These are phyloP conservation scores for Tapirus terrestris DNA, from an alignment of 2,113 vertebrate genomes.

Conservation along the genomic window DNA sequence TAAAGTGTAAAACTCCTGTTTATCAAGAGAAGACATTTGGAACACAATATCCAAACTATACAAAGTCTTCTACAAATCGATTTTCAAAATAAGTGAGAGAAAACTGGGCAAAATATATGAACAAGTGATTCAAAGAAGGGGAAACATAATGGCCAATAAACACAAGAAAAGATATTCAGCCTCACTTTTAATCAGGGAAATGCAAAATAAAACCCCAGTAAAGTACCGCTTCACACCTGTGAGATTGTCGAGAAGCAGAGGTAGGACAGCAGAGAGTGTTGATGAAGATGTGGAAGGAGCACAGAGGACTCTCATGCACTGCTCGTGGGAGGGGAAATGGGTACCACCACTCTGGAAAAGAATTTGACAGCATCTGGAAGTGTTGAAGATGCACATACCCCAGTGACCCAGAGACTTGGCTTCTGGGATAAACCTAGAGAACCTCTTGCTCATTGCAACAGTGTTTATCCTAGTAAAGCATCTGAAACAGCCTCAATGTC, in stretches of 20 bases:
- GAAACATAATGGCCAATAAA: background rate
- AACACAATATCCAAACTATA: background rate
- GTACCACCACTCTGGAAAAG: background rate
- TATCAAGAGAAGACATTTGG: background rate
- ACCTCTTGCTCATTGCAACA: background rate
- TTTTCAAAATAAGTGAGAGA: slow-evolving; percentile 24
- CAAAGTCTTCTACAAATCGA: background rate
- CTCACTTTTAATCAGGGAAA: background rate
- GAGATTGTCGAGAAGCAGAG: background rate
- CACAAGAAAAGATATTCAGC: background rate
- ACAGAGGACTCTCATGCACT: rapidly evolving
- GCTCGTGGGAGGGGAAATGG: background rate
- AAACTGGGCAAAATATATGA: background rate
- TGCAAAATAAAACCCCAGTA: background rate
- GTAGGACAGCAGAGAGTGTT: background rate
- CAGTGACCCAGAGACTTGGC: background rate
- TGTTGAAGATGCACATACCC: background rate
- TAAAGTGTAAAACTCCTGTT: background rate
- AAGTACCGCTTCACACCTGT: background rate
- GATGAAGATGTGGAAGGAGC: no score
- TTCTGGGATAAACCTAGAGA: background rate
- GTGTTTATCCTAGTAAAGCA: background rate
- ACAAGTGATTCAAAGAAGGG: background rate
- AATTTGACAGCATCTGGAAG: background rate
- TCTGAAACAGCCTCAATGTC: background rate